phyloP scores from a whole-genome alignment of 2,888 invertebrate species.

The Clistopyga incitator region DNA sequence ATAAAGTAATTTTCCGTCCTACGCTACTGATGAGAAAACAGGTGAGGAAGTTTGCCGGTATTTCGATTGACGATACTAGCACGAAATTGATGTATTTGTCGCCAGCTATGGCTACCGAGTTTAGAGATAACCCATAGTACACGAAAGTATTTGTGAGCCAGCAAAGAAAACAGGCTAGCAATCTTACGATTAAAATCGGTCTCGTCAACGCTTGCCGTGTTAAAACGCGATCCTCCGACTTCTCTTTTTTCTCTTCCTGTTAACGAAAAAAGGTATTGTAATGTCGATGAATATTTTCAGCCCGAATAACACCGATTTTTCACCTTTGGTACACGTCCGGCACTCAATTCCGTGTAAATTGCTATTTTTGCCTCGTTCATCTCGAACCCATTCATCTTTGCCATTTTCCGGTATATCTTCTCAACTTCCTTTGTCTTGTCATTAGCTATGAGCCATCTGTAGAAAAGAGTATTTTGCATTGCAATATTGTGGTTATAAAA shows the following conservation, averaged over 20 bases:
- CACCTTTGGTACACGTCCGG: conserved; percentile 67
- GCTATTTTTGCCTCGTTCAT: conserved; percentile 86
- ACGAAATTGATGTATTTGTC: conserved; percentile 92
- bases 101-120: conserved; percentile 90
- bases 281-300: background rate
- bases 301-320: background rate
- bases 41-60: conserved; percentile 90
- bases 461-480: conserved; percentile 2
- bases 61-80: conserved; percentile 88
- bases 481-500: conserved; percentile 39
- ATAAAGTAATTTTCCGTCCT: conserved; percentile 86
- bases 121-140: conserved; percentile 92
- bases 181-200: conserved; percentile 85
- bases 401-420: conserved; percentile 87
- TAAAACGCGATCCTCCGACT: conserved; percentile 69
- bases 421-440: conserved; percentile 86
- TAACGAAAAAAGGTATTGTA: background rate
- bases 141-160: conserved; percentile 93
- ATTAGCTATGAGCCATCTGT: conserved; percentile 90
- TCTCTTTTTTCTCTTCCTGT: conserved; percentile 58
- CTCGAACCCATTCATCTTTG: conserved; percentile 87
- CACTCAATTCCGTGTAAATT: conserved; percentile 80
- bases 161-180: conserved; percentile 90
- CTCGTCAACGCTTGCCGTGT: conserved; percentile 85
- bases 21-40: conserved; percentile 87